Evolutionary conservation across 2,797 vertebrate species (phyloP).

Genomic region (Intellagama lesueurii): DNA sequence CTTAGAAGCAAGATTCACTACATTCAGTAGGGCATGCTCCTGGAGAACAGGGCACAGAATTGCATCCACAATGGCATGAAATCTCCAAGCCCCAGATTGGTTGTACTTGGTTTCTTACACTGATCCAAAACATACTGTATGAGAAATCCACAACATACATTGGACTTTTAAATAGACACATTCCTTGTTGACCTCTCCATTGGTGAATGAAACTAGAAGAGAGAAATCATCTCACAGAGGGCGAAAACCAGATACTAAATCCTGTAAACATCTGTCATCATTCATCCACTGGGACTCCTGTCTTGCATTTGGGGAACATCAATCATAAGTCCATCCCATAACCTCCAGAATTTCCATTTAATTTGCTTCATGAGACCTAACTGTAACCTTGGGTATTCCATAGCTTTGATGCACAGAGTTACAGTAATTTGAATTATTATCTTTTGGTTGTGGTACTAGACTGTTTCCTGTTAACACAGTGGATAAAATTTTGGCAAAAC

Average conservation of each 20-base stretch:
- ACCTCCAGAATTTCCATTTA: neutral
- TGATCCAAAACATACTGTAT: neutral
- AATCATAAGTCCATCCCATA: neutral
- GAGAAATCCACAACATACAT: neutral
- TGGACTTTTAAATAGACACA: neutral
- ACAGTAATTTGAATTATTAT: neutral
- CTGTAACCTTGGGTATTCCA: neutral
- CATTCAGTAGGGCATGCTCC: neutral
- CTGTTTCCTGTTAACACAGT: neutral
- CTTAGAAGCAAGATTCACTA: neutral
- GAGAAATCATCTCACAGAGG: neutral
- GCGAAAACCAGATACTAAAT: neutral
- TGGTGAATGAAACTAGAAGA: neutral
- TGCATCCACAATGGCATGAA: neutral
- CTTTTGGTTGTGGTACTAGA: neutral
- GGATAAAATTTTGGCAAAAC: neutral
- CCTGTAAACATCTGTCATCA: neutral
- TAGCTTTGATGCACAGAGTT: neutral
- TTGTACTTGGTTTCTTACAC: neutral
- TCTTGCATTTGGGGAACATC: neutral
- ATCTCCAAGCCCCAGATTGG: neutral
- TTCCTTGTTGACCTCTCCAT: neutral
- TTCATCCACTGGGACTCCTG: too few species aligned
- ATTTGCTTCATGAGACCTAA: neutral
- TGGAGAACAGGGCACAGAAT: neutral